Conservation (phyloP, 1,140 invertebrate genomes). For the Hycleus cichorii region DNA sequence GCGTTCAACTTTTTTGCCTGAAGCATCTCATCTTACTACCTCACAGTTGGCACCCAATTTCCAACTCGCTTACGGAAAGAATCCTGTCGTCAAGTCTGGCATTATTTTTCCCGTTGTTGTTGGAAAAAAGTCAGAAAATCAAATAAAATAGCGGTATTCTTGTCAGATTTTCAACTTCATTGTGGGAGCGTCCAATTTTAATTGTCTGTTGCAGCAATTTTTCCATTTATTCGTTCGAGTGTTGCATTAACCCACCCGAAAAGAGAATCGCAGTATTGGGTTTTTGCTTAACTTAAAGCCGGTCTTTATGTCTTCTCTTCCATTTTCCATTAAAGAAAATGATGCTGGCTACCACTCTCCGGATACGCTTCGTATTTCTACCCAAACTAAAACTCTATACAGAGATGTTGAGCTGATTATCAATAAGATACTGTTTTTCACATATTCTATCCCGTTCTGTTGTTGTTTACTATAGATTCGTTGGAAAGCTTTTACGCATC, state of each 20-base stretch:
- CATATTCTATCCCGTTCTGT: neutral
- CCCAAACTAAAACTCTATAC: slow-evolving; percentile 20
- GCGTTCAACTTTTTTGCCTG: slow-evolving; percentile 12
- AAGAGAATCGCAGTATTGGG: slow-evolving; percentile 13
- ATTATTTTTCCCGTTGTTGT: too few species aligned
- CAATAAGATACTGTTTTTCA: slow-evolving; percentile 25
- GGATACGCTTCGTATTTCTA: slow-evolving; percentile 19
- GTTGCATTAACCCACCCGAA: slow-evolving; percentile 15
- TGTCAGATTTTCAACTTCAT: too few species aligned
- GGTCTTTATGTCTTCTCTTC: slow-evolving; percentile 20
- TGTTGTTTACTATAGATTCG: too few species aligned
- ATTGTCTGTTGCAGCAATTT: too few species aligned
- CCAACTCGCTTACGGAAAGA: slow-evolving; percentile 9
- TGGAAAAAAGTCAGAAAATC: too few species aligned
- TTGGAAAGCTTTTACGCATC: neutral
- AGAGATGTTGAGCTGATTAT: slow-evolving; percentile 22
- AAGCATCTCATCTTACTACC: slow-evolving; percentile 9
- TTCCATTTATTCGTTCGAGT: slow-evolving; percentile 2
- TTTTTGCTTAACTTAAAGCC: slow-evolving; percentile 18
- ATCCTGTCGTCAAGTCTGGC: slow-evolving; percentile 8
- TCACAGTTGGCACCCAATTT: slow-evolving; percentile 14
- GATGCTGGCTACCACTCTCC: slow-evolving; percentile 19
- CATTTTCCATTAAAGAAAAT: slow-evolving; percentile 30
- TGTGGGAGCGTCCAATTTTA: too few species aligned
- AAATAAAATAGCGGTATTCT: too few species aligned